Evolutionary conservation across 2,797 vertebrate species (phyloP), one percentile per base, ranked within the genome.

Genomic region (Gobionotothen gibberifrons): DNA sequence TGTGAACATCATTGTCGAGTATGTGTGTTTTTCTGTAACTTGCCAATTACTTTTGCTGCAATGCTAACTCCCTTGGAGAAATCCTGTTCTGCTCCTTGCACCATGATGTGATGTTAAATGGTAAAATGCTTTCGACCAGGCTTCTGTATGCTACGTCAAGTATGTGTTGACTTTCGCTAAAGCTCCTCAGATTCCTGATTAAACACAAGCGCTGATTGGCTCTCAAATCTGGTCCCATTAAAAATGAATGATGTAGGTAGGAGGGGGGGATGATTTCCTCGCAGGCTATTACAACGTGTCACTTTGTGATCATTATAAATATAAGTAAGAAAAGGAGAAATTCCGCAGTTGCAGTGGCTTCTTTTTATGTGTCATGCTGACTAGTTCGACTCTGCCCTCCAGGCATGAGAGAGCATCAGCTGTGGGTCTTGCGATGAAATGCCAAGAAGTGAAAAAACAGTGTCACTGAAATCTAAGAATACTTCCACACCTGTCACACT

Each of bases 401-500:
- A 40, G 63, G 62, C 62, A 10, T 36, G 36, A 60, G 43, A 3
- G 8, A 52, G 49, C 65, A 22, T 62, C 66, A 47, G 57, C 57
- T 16, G 3, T 10, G n/a, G 48, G 39, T 49, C 72, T 52, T 69
- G 49, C 69, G 21, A 22, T 5, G 29, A 81, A 66, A 56, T 58
- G 74, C 29, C 70, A 68, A 42, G 9, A 47, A 76, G 58, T 52
- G 11, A 32, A 36, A 26, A 44, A 58, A 58, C 16, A 56, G 39
- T 72, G 76, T 79, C 56, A 39, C 21, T 4, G 21, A 8, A 40
- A 63, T 67, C 44, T 69, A 39, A 40, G 72, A 72, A 69, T 66
- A 72, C 55, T 55, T 76, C 51, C 39, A 15, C 58, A 40, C 10
- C 56, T 82, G 78, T 82, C 80, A 78, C 42, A 5, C 9, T 68